Evolutionary conservation across 2,113 vertebrate genomes (phyloP).

Genomic region (Rhagologus leucostigma): DNA sequence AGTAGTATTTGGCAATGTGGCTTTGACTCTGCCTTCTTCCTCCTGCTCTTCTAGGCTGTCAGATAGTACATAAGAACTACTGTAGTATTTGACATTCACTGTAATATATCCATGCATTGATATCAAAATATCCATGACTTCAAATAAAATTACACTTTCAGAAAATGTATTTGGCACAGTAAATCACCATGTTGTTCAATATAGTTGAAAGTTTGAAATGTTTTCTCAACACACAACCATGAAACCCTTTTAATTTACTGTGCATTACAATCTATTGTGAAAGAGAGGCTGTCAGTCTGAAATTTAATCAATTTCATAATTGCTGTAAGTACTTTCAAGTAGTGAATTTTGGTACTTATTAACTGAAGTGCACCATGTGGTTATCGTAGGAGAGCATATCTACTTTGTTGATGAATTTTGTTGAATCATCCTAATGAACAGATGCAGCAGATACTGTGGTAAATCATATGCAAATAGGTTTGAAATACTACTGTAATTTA

Average conservation of each 20-base stretch:
- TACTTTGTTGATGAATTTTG: not conserved
- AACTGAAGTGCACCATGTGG: not conserved
- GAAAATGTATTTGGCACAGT: not conserved
- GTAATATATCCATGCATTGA: not conserved
- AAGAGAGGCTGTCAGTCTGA: not conserved
- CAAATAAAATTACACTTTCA: not conserved
- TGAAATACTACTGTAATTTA: not conserved
- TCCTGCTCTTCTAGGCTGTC: not conserved
- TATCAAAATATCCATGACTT: not conserved
- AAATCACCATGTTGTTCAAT: not conserved
- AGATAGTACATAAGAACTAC: not conserved
- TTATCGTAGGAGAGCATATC: not conserved
- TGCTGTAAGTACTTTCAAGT: not conserved
- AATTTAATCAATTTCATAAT: not conserved
- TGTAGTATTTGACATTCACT: not conserved
- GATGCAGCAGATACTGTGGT: conserved; percentile 10
- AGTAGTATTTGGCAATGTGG: not conserved
- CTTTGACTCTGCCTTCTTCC: not conserved
- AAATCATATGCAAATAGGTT: conserved; percentile 17
- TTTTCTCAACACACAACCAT: not conserved
- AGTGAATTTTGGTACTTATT: not conserved
- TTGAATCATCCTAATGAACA: not conserved
- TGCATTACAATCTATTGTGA: not conserved
- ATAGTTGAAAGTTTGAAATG: not conserved
- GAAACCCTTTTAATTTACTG: not conserved